A percentile compares a stretch with the other conserved stretches of the same genome.
phyloP scores from a whole-genome alignment of 2,113 vertebrate genomes.

The Erythrocercus mccallii region DNA sequence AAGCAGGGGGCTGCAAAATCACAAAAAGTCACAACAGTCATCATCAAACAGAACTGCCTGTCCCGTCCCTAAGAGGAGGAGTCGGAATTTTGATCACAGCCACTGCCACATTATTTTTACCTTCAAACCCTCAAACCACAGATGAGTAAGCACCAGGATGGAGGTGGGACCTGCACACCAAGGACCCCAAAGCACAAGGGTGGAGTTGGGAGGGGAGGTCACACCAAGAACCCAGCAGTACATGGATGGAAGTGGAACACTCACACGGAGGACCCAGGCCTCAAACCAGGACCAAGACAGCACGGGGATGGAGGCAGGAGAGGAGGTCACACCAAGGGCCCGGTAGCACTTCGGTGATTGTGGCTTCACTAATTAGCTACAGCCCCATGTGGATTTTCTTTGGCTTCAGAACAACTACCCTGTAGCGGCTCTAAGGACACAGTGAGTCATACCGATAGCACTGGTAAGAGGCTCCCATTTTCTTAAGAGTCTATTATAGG shows the following conservation, averaged over 20 bases:
- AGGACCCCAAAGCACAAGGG: not conserved
- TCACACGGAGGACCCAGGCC: not conserved
- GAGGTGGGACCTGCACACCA: not conserved
- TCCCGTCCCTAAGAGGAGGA: not conserved
- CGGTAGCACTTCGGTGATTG: not conserved
- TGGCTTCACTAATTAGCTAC: not conserved
- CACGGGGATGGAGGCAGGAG: not conserved
- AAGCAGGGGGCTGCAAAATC: not conserved
- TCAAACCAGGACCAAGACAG: not conserved
- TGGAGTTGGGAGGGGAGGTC: not conserved
- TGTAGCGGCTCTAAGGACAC: not conserved
- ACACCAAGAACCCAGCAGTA: not conserved
- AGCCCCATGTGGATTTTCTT: not conserved
- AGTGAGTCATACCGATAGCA: not conserved
- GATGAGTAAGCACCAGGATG: not conserved
- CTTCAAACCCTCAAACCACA: not conserved
- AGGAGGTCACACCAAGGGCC: not conserved
- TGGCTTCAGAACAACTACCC: not conserved
- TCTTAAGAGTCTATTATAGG: not conserved
- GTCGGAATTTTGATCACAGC: not conserved
- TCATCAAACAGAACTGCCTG: not conserved
- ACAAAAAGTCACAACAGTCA: not conserved
- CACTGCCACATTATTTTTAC: not conserved
- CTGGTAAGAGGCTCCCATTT: not conserved
- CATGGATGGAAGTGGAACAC: not conserved